Base-by-base conservation (phyloP, 2,888 invertebrate genomes). In the Drosophila parthenogenetica region DNA sequence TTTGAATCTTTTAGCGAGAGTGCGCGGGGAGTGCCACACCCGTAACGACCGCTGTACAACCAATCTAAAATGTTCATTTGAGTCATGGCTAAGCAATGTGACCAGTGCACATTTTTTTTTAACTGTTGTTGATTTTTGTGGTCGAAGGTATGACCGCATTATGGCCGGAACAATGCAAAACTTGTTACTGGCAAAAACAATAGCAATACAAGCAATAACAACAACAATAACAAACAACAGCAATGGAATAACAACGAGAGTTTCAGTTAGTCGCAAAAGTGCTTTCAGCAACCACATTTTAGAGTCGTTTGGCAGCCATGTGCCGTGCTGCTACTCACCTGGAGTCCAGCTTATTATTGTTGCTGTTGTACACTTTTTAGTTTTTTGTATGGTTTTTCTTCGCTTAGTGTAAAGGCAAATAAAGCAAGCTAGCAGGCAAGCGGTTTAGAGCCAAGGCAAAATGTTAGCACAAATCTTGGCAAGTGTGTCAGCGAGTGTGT, bases 181-280 rank as follows among this genome's bases (percentile, higher is more conserved):
- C 87, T 87, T 85, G 86, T 82, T 86, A 83, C 84, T 77, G 55
- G 3, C 45, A 19, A 42, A n/a, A 54, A 43, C 40, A 85, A 84
- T 10, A 76, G 45, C 55, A 76, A 43, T 48, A n/a, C n/a, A n/a
- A 68, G 45, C 37, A 40, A 68, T 75, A 39, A 60, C 22, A 78
- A 54, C 42, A 69, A 66, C 68, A 80, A 22, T 22, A 22, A 17
- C 25, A 58, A 16, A 29, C 51, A 62, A 17, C 54, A 61, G 43
- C 65, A 62, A 60, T 66, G 43, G 62, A 62, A 60, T 66, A 57
- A 63, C 51, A 69, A 61, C 61, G 61, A 66, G 68, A 70, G 73
- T 69, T 75, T 69, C 59, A 69, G 79, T 62, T 76, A 77, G 71
- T 81, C 68, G 69, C 77, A 80, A 74, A 67, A 69, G 74, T 70